Evolutionary conservation across 2,113 vertebrate genomes (phyloP).

Genomic region (Gopherus flavomarginatus): DNA sequence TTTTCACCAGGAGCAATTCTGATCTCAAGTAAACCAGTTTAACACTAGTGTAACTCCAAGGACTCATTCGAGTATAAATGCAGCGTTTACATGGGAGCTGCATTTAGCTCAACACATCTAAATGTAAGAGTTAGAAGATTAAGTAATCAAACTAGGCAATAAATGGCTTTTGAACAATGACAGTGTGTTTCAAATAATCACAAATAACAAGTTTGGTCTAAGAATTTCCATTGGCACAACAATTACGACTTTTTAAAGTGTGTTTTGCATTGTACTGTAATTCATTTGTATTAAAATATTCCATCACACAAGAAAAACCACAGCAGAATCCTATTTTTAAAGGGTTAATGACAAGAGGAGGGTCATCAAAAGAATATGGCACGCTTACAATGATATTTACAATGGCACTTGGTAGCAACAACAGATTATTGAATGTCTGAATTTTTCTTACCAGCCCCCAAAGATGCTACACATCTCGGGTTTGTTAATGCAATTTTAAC

Average conservation of each 20-base stretch:
- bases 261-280: neutral
- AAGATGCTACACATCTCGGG: neutral
- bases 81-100: neutral
- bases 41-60: neutral
- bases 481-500: neutral
- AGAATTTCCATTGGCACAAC: conserved; percentile 31
- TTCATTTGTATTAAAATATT: neutral
- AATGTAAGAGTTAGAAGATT: conserved; percentile 31
- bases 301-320: neutral
- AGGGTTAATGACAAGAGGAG: neutral
- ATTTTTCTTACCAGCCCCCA: neutral
- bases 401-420: neutral
- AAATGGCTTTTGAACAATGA: conserved; percentile 1
- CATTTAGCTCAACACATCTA: conserved; percentile 43
- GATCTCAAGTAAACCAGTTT: conserved; percentile 37
- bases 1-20: conserved; percentile 1
- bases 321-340: neutral
- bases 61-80: conserved; percentile 16
- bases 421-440: neutral
- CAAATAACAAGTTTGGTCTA: neutral
- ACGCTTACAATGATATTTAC: neutral
- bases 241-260: neutral
- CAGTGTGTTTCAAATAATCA: conserved; percentile 25
- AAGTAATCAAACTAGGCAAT: conserved; percentile 36
- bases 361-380: neutral